Conservation (phyloP, 2,113 vertebrate genomes). For the Passer domesticus region DNA sequence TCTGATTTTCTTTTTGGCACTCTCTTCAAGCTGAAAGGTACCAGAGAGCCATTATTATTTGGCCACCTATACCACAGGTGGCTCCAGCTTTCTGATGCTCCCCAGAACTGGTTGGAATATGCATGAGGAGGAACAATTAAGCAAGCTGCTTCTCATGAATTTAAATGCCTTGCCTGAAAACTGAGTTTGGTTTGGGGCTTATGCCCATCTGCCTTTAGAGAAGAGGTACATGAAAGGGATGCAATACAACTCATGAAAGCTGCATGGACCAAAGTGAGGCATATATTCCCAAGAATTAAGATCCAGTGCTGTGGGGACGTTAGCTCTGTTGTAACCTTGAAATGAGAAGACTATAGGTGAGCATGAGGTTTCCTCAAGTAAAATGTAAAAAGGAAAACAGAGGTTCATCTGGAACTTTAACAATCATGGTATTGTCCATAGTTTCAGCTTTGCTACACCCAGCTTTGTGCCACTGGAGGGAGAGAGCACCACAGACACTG, state of each 20-base stretch:
- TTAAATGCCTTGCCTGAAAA: slow-evolving; percentile 18
- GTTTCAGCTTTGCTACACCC: background rate
- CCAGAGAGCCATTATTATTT: background rate
- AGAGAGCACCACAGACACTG: background rate
- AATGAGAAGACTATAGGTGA: background rate
- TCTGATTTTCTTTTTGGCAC: background rate
- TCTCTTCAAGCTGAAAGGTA: background rate
- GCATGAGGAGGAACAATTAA: slow-evolving; percentile 41
- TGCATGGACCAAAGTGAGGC: background rate
- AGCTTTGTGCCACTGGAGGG: background rate
- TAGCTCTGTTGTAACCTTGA: background rate
- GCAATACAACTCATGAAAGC: background rate
- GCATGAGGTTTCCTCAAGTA: background rate
- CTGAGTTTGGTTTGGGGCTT: slow-evolving; percentile 22
- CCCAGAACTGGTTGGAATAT: slow-evolving; percentile 10
- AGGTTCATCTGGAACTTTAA: background rate
- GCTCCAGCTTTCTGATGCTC: slow-evolving; percentile 10
- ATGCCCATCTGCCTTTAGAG: slow-evolving; percentile 2
- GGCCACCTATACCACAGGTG: slow-evolving; percentile 30
- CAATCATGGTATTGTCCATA: background rate
- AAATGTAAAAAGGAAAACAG: background rate
- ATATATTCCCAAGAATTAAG: background rate
- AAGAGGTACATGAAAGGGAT: background rate
- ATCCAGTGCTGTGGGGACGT: background rate
- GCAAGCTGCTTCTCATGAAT: background rate